phyloP scores from a whole-genome alignment of 1,140 invertebrate genomes.

The Caenorhabditis inopinata region DNA sequence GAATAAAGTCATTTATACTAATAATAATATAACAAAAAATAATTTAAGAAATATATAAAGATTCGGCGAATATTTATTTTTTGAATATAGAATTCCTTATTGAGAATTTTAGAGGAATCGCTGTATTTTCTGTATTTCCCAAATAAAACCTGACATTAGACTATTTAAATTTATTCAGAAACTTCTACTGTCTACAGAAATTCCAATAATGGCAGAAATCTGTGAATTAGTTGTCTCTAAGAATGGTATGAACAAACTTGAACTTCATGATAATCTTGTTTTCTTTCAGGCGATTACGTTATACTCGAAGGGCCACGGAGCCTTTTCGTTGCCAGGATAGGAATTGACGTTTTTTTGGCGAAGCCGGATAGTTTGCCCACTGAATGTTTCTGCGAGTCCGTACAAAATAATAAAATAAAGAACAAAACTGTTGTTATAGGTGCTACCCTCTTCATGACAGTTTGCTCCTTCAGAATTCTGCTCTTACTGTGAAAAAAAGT shows the following conservation, averaged over 20 bases:
- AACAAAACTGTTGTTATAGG: background rate
- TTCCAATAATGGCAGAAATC: background rate
- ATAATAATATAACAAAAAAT: too few species aligned
- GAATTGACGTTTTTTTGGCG: background rate
- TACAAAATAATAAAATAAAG: too few species aligned
- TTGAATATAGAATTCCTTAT: too few species aligned
- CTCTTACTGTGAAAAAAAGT: background rate
- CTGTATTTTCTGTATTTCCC: too few species aligned
- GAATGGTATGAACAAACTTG: background rate
- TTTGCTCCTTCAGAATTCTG: background rate
- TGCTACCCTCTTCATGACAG: constrained; percentile 20
- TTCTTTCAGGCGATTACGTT: background rate
- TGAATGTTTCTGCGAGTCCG: constrained; percentile 12
- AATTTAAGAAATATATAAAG: too few species aligned
- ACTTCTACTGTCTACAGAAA: background rate
- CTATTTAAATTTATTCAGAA: background rate
- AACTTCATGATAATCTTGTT: too few species aligned
- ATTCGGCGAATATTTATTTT: background rate
- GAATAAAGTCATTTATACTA: too few species aligned
- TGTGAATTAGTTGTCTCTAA: background rate
- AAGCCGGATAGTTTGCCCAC: background rate
- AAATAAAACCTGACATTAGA: too few species aligned
- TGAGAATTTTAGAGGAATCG: too few species aligned
- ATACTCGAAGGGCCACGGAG: constrained; percentile 3
- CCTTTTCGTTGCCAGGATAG: background rate